Conservation (phyloP, 1,140 invertebrate species). For the Eumaeus atala region DNA sequence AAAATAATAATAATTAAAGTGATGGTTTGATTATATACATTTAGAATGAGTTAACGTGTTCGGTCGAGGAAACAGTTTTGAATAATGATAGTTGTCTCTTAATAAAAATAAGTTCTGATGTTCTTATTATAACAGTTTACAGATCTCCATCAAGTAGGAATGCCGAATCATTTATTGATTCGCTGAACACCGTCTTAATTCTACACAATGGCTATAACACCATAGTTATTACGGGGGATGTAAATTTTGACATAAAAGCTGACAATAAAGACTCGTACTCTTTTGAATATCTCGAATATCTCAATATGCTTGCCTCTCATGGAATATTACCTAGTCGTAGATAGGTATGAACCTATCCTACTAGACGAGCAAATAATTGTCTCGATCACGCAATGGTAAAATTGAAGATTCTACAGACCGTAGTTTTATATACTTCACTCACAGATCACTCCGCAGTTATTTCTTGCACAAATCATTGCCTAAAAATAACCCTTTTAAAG, state of each 20-base stretch:
- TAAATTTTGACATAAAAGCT: constrained; percentile 30
- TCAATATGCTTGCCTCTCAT: constrained; percentile 17
- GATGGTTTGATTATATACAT: too few species aligned
- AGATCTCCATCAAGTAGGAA: constrained; percentile 21
- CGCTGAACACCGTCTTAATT: constrained; percentile 18
- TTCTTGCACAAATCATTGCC: not conserved
- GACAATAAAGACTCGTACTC: constrained; percentile 16
- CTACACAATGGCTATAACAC: constrained; percentile 16
- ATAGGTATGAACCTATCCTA: too few species aligned
- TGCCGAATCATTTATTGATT: constrained; percentile 21
- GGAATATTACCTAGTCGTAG: constrained; percentile 17
- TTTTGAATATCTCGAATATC: constrained; percentile 13
- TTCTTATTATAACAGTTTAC: constrained; percentile 21
- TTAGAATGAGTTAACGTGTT: too few species aligned
- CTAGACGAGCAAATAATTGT: constrained; percentile 17
- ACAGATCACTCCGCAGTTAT: constrained; percentile 15
- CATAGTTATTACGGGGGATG: constrained; percentile 23
- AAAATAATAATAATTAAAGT: too few species aligned
- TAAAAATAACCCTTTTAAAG: not conserved
- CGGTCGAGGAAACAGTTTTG: too few species aligned
- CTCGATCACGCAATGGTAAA: constrained; percentile 25
- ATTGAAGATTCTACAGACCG: too few species aligned
- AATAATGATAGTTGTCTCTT: too few species aligned
- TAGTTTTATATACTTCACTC: constrained; percentile 6
- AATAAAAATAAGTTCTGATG: constrained; percentile 17